phyloP scores from a whole-genome alignment of 2,797 vertebrate genomes.

The Cheirogaleus major region DNA sequence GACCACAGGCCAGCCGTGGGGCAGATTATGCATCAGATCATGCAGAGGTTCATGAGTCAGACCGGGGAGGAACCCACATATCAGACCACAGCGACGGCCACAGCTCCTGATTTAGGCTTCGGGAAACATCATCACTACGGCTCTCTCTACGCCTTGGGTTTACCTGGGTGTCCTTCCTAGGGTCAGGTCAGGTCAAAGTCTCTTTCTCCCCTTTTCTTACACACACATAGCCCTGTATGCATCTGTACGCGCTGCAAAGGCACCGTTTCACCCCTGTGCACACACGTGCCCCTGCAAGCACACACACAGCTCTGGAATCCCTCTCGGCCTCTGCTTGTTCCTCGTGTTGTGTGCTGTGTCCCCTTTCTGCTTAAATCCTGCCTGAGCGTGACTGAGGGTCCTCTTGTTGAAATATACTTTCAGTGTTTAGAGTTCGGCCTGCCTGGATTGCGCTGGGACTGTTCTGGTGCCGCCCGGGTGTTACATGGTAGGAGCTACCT shows the following conservation, averaged over 20 bases:
- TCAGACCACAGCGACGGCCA: slow-evolving; percentile 23
- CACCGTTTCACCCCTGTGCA: neutral
- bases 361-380: neutral
- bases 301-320: neutral
- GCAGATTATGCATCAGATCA: neutral
- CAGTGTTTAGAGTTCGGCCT: neutral
- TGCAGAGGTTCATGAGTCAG: neutral
- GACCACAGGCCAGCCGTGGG: neutral
- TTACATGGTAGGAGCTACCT: neutral
- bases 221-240: accelerated
- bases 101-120: neutral
- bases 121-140: neutral
- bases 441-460: neutral
- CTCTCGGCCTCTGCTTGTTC: neutral
- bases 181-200: neutral
- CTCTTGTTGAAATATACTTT: neutral
- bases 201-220: neutral
- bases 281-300: neutral
- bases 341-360: neutral
- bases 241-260: neutral
- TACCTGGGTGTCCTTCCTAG: neutral
- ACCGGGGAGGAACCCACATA: neutral
- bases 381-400: neutral
- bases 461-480: neutral
- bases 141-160: neutral